Conservation (phyloP, 2,113 vertebrate genomes). For the Plotosus lineatus region DNA sequence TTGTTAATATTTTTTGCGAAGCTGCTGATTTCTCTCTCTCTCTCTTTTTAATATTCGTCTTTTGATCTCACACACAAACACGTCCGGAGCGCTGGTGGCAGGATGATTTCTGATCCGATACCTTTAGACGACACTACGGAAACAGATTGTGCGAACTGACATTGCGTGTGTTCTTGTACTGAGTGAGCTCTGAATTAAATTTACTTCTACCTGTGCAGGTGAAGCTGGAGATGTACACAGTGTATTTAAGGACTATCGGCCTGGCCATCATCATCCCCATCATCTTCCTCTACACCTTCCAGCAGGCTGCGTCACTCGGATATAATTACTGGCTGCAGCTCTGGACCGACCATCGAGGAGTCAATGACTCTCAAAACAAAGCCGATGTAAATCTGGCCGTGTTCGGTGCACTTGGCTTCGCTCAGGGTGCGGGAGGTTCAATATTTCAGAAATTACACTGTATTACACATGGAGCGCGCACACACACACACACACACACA, state of each 20-base stretch:
- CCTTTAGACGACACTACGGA: too few relatives aligned
- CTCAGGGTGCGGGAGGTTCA: constrained; percentile 67
- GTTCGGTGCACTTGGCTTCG: constrained; percentile 73
- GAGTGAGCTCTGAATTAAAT: neutral
- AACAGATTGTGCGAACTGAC: neutral
- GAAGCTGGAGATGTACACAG: constrained; percentile 60
- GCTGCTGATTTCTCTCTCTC: too few relatives aligned
- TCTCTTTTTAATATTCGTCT: too few relatives aligned
- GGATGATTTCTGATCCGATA: too few relatives aligned
- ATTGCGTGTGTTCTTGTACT: neutral
- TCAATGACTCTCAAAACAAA: constrained; percentile 67
- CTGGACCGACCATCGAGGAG: constrained; percentile 73
- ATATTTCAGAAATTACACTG: neutral
- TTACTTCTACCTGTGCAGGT: constrained; percentile 63
- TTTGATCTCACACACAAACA: too few relatives aligned
- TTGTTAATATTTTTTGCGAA: too few relatives aligned
- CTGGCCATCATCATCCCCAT: constrained; percentile 55
- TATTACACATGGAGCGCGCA: too few relatives aligned
- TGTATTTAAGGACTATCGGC: constrained; percentile 70
- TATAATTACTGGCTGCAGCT: constrained; percentile 80
- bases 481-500: too few relatives aligned
- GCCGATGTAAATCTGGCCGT: constrained; percentile 66
- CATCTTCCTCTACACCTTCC: constrained; percentile 68
- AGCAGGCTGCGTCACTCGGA: constrained; percentile 76
- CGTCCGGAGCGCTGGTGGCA: too few relatives aligned